Evolutionary conservation across 1,140 invertebrate genomes (phyloP).

Genomic region (Galleria mellonella): DNA sequence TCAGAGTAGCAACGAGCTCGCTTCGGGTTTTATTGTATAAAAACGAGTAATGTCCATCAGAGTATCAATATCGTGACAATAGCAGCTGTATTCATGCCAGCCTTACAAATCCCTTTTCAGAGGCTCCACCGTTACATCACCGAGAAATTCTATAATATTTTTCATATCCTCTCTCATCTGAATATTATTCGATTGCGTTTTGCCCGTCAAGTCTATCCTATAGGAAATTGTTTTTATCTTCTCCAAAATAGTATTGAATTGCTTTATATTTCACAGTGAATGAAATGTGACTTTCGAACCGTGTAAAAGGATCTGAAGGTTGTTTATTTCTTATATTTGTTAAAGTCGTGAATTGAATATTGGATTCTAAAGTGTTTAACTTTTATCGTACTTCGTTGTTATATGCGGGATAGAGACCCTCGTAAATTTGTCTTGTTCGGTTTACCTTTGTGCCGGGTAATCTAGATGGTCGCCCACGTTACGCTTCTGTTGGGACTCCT

Average conservation of each 20-base stretch:
- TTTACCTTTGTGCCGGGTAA: conserved; percentile 25
- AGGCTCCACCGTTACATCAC: conserved; percentile 7
- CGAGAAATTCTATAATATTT: conserved; percentile 22
- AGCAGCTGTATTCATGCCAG: conserved; percentile 6
- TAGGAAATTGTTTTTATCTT: conserved; percentile 28
- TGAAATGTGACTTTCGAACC: background rate
- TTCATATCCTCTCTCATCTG: conserved; percentile 28
- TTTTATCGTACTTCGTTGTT: conserved; percentile 17
- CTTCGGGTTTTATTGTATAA: too few species aligned
- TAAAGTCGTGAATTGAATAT: conserved; percentile 18
- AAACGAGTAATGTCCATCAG: background rate
- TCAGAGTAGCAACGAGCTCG: too few species aligned
- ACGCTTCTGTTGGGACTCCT: conserved; percentile 27
- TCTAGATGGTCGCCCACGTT: conserved; percentile 24
- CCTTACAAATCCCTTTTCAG: conserved; percentile 10
- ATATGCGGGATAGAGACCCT: conserved; percentile 16
- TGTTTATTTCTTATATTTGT: background rate
- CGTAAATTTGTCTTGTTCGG: conserved; percentile 39
- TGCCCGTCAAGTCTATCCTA: conserved; percentile 17
- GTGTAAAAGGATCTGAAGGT: too few species aligned
- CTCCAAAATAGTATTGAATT: conserved; percentile 17
- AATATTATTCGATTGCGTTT: conserved; percentile 34
- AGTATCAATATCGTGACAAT: background rate
- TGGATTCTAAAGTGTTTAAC: conserved; percentile 12
- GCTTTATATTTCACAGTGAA: conserved; percentile 11